phyloP scores from a whole-genome alignment of 2,113 vertebrate genomes.

The Gavialis gangeticus region DNA sequence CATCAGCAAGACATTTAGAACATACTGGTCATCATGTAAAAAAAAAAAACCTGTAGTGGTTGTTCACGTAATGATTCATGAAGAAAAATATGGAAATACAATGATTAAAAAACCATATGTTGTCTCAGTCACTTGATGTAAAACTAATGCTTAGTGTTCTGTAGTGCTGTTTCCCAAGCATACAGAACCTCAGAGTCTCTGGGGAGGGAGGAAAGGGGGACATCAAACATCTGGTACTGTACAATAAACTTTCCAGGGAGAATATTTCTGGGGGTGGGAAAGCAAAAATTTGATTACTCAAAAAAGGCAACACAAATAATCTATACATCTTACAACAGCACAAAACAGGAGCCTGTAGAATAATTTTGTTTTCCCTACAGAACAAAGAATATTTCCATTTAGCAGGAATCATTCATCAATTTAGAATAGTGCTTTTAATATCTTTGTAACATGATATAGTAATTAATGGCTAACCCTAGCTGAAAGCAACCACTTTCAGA shows the following conservation, averaged over 20 bases:
- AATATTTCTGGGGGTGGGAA: not conserved
- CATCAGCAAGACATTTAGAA: not conserved
- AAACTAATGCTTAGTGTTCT: not conserved
- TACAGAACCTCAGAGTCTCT: not conserved
- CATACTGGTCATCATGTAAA: not conserved
- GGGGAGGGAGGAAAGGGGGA: not conserved
- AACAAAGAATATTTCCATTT: not conserved
- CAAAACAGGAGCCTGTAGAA: not conserved
- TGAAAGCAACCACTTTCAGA: no score
- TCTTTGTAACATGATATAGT: no score
- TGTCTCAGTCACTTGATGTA: not conserved
- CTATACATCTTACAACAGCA: not conserved
- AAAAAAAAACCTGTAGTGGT: not conserved
- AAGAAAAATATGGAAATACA: not conserved
- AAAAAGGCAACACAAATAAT: not conserved
- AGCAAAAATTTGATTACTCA: no score
- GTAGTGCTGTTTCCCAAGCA: not conserved
- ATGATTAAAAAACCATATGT: not conserved
- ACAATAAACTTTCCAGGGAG: constrained; percentile 25
- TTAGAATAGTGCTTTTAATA: no score
- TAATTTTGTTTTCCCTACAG: not conserved
- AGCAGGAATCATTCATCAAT: no score
- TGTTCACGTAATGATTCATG: no score
- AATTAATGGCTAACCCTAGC: no score
- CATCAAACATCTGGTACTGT: constrained; percentile 52